A percentile compares a stretch with the other conserved stretches of the same genome.
These are phyloP conservation scores for Brienomyrus brachyistius DNA, from an alignment of 2,113 vertebrate genomes.

Conservation along the genomic window DNA sequence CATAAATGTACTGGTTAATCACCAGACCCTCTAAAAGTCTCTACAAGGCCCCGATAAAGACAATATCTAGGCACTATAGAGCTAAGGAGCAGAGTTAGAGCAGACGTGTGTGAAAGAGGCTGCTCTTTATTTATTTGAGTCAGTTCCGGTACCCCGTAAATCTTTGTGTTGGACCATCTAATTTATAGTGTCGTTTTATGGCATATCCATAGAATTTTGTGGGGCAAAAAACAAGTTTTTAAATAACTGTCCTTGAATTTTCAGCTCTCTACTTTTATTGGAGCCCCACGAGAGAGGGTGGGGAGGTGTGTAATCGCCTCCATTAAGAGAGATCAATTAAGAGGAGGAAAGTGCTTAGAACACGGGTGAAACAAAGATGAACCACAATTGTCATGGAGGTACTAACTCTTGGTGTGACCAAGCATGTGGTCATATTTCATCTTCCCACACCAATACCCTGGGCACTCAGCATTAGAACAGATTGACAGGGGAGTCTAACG, in stretches of 20 bases:
- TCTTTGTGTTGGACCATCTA: background rate
- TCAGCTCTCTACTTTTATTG: constrained; percentile 2
- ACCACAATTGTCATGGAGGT: background rate
- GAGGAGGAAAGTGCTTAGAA: constrained; percentile 6
- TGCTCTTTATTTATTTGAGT: too few relatives aligned
- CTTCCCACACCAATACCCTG: background rate
- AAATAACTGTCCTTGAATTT: background rate
- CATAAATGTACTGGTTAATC: background rate
- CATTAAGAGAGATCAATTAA: constrained; percentile 15
- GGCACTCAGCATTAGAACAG: constrained; percentile 24
- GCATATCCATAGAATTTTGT: background rate
- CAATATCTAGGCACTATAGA: too few relatives aligned
- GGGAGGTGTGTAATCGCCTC: constrained; percentile 1
- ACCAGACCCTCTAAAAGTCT: background rate
- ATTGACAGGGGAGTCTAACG: constrained; percentile 7
- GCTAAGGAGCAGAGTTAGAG: background rate
- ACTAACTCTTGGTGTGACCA: background rate
- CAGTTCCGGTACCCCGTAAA: background rate
- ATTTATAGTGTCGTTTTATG: background rate
- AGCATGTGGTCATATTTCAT: background rate
- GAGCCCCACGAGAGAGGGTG: background rate
- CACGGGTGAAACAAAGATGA: background rate
- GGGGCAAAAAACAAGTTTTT: background rate
- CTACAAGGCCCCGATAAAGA: background rate
- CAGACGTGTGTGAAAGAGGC: background rate